Conservation (phyloP, 2,888 invertebrate species). For the Drosophila trichaetosa region DNA sequence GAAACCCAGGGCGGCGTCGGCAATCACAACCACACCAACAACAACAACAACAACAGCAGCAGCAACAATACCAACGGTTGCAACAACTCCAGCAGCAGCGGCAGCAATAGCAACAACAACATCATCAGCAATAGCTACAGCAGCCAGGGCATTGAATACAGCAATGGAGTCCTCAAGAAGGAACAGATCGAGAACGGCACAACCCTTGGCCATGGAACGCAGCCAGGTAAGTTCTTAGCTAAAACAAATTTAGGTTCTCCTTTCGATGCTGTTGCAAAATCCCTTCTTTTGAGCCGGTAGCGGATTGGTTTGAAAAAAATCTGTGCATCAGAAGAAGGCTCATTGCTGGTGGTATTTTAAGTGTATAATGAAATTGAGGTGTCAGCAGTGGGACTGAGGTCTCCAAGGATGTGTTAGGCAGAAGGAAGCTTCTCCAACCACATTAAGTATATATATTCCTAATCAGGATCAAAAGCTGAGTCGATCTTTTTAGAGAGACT, state of each 20-base stretch:
- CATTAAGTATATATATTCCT: background rate
- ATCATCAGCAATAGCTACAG: conserved; percentile 38
- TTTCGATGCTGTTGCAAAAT: background rate
- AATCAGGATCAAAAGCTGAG: background rate
- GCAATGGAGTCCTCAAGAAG: conserved; percentile 77
- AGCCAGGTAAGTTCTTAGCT: conserved; percentile 51
- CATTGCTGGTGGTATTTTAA: background rate
- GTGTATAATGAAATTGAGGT: background rate
- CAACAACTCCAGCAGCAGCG: conserved; percentile 20
- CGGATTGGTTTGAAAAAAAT: background rate
- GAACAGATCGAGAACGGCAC: conserved; percentile 78
- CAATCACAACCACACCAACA: conserved; percentile 11
- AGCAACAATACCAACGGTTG: conserved; percentile 32
- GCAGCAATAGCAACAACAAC: conserved; percentile 33
- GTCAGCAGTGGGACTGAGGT: background rate
- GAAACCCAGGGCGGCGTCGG: conserved; percentile 42
- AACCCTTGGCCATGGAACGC: conserved; percentile 36
- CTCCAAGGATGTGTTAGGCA: background rate
- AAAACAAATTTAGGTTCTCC: background rate
- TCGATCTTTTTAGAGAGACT: background rate
- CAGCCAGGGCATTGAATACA: conserved; percentile 58
- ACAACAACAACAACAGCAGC: background rate
- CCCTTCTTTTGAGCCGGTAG: background rate
- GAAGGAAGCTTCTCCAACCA: background rate
- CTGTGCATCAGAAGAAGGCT: background rate